phyloP scores from a whole-genome alignment of 2,888 invertebrate species.

The Clostera curtula region DNA sequence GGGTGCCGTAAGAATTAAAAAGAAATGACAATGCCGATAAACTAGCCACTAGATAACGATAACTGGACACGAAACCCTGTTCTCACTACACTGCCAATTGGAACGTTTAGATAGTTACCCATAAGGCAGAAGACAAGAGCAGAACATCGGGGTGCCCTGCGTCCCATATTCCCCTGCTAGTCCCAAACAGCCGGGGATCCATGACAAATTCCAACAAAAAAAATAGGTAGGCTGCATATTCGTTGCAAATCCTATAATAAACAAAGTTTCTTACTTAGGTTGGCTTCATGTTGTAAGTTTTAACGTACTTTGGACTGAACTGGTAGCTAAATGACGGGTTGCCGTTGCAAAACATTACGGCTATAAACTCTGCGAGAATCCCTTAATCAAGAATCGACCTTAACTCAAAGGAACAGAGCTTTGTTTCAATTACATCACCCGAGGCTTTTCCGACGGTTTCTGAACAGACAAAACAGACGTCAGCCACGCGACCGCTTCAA shows the following conservation, averaged over 20 bases:
- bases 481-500: conserved; percentile 35
- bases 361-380: conserved; percentile 26
- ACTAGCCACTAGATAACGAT: too few species aligned
- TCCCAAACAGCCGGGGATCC: too few species aligned
- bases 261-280: conserved; percentile 6
- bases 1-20: too few species aligned
- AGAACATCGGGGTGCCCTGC: too few species aligned
- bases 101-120: too few species aligned
- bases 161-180: too few species aligned
- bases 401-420: conserved; percentile 13
- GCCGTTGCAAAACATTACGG: conserved; percentile 34
- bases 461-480: conserved; percentile 16
- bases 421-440: conserved; percentile 11
- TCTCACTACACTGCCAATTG: too few species aligned
- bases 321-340: conserved; percentile 41
- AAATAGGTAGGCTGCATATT: background rate
- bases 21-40: too few species aligned
- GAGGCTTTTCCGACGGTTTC: conserved; percentile 17
- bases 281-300: conserved; percentile 26
- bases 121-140: too few species aligned
- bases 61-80: too few species aligned
- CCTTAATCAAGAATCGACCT: conserved; percentile 16
- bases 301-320: conserved; percentile 35
- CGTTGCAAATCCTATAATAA: conserved; percentile 1
- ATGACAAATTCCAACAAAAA: too few species aligned